Percentiles rank a stretch among this genome's conserved stretches.
Evolutionary conservation across 2,797 vertebrate species (phyloP).

Genomic region (Tamandua tetradactyla): DNA sequence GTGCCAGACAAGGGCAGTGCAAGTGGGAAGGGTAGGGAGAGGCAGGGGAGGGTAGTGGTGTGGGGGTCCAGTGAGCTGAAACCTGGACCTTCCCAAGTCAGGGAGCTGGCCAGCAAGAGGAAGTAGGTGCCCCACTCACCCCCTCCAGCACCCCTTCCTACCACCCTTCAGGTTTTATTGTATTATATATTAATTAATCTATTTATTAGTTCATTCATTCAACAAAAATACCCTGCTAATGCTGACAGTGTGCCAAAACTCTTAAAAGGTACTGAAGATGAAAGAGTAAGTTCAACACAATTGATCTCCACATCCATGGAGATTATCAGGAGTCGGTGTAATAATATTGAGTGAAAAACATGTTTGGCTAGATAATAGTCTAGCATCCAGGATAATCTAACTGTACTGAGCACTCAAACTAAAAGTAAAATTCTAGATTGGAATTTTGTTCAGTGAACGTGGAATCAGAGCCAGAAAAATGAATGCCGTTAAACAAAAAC

Average conservation of each 20-base stretch:
- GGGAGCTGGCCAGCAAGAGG: no score
- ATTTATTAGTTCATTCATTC: not conserved
- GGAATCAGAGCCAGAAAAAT: not conserved
- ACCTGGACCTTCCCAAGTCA: no score
- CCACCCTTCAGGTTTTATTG: no score
- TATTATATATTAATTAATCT: not conserved
- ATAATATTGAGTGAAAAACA: conserved; percentile 25
- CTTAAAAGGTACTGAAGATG: not conserved
- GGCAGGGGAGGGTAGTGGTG: no score
- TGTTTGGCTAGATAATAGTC: not conserved
- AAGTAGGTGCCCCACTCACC: no score
- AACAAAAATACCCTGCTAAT: not conserved
- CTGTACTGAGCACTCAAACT: not conserved
- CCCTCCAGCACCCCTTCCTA: no score
- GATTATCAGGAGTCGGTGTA: not conserved
- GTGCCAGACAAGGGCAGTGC: no score
- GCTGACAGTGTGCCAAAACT: not conserved
- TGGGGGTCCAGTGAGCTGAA: no score
- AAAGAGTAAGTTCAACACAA: not conserved
- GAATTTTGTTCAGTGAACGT: not conserved
- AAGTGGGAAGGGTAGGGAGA: no score
- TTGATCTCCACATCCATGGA: not conserved
- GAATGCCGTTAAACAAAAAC: not conserved
- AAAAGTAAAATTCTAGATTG: conserved; percentile 14
- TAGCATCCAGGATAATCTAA: not conserved